A percentile compares a stretch with the other conserved stretches of the same genome.
These are phyloP conservation scores for Scolopax mira DNA, from an alignment of 2,113 vertebrate species.

Conservation along the genomic window DNA sequence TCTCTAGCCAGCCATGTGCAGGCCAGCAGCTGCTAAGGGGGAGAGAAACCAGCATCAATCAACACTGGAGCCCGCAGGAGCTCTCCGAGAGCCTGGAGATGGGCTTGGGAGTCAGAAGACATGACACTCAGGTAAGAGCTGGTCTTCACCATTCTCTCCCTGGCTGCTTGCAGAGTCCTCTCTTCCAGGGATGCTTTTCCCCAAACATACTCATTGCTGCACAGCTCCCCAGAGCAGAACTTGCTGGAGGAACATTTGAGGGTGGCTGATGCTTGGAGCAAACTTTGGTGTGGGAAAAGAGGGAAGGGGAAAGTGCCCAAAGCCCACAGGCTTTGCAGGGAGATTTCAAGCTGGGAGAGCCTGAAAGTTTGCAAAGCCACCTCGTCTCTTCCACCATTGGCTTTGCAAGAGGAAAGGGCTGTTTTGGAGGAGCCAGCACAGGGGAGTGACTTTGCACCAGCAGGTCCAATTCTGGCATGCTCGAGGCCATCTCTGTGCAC, in stretches of 20 bases:
- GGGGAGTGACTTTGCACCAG: not conserved
- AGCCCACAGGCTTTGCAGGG: fast-evolving
- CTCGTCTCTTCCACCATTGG: not conserved
- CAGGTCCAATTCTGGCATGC: not conserved
- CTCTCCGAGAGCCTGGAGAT: not conserved
- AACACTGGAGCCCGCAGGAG: fast-evolving
- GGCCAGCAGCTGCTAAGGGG: not conserved
- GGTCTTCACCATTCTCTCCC: not conserved
- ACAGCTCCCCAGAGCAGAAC: not conserved
- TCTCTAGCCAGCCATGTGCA: not conserved
- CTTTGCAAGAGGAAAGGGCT: not conserved
- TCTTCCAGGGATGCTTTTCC: not conserved
- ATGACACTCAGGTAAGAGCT: not conserved
- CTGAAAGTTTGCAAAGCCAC: not conserved
- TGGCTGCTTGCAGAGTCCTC: not conserved
- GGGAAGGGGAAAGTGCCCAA: not conserved
- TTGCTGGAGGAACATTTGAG: not conserved
- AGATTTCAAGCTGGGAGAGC: not conserved
- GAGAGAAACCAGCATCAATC: not conserved
- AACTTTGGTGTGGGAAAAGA: not conserved
- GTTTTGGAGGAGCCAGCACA: not conserved
- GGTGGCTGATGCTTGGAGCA: not conserved
- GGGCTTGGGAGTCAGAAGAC: not conserved
- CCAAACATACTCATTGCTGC: not conserved
- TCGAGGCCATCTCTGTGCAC: not conserved